Conservation (phyloP, 2,113 vertebrate genomes). For the Gavia stellata region DNA sequence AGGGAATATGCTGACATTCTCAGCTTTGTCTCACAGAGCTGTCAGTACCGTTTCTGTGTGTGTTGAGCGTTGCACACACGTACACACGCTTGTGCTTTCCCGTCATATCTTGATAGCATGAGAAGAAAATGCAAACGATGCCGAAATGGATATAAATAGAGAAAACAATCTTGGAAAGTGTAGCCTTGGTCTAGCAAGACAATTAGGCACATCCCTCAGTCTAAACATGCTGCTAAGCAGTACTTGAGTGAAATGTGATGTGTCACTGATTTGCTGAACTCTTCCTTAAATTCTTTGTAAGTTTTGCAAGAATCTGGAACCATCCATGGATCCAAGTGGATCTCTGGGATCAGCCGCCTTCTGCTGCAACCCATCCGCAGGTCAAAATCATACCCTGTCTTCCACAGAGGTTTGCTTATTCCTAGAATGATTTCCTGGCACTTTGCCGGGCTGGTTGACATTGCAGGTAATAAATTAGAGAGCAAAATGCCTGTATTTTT, state of each 20-base stretch:
- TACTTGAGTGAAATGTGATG: neutral
- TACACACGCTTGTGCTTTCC: neutral
- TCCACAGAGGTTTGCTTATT: neutral
- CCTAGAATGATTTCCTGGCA: neutral
- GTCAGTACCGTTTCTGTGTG: neutral
- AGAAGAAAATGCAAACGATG: neutral
- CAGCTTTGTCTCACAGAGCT: constrained; percentile 38
- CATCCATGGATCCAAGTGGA: neutral
- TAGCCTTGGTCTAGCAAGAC: neutral
- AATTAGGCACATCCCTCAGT: neutral
- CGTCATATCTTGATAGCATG: neutral
- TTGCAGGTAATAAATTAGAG: neutral
- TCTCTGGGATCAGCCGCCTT: neutral
- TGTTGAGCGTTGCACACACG: neutral
- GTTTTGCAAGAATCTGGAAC: neutral
- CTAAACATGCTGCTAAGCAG: neutral
- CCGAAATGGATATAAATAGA: rapidly evolving
- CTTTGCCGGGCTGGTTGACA: neutral
- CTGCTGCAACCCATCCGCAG: neutral
- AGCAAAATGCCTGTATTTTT: neutral
- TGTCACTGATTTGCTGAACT: neutral
- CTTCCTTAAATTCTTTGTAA: neutral
- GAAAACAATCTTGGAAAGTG: neutral
- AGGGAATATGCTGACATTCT: neutral
- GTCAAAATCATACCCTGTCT: neutral